Evolutionary conservation across 2,888 invertebrate genomes (phyloP).

Genomic region (Calliphora vomitoria): DNA sequence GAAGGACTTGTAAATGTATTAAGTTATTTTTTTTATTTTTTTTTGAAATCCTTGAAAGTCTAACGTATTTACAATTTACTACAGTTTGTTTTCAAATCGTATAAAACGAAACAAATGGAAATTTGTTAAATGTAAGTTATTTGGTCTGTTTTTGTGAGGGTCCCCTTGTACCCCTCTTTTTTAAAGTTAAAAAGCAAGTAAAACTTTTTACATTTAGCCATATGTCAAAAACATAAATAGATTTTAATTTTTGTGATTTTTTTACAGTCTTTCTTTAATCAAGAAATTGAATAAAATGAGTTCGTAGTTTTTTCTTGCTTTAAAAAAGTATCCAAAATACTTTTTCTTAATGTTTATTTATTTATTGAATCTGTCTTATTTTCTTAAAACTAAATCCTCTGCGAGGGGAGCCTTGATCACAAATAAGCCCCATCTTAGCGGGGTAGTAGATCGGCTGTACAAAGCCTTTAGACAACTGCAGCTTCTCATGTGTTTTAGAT

Average conservation of each 20-base stretch:
- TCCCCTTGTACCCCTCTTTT: not conserved
- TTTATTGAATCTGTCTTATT: too few species aligned
- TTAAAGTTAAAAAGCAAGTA: not conserved
- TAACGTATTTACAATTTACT: slow-evolving; percentile 56
- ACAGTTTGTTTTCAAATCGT: slow-evolving; percentile 40
- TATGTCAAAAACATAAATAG: slow-evolving; percentile 69
- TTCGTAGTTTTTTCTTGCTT: not conserved
- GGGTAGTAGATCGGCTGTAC: too few species aligned
- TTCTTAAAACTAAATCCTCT: too few species aligned
- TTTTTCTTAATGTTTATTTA: too few species aligned
- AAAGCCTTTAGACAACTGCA: too few species aligned
- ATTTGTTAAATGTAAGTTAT: slow-evolving; percentile 1
- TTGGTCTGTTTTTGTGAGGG: not conserved
- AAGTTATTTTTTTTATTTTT: not conserved
- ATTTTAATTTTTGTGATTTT: slow-evolving; percentile 32
- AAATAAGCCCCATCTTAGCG: too few species aligned
- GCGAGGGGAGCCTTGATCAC: too few species aligned
- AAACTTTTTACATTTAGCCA: slow-evolving; percentile 69
- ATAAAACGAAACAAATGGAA: slow-evolving; percentile 24
- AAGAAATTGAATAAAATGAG: not conserved
- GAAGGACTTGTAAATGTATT: slow-evolving; percentile 53
- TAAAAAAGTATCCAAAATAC: too few species aligned
- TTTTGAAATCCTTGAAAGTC: slow-evolving; percentile 57
- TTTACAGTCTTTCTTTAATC: not conserved
- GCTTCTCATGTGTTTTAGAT: too few species aligned